Evolutionary conservation across 2,797 vertebrate genomes (phyloP), one percentile per base, ranked within the genome.

Genomic region (Astyanax mexicanus): DNA sequence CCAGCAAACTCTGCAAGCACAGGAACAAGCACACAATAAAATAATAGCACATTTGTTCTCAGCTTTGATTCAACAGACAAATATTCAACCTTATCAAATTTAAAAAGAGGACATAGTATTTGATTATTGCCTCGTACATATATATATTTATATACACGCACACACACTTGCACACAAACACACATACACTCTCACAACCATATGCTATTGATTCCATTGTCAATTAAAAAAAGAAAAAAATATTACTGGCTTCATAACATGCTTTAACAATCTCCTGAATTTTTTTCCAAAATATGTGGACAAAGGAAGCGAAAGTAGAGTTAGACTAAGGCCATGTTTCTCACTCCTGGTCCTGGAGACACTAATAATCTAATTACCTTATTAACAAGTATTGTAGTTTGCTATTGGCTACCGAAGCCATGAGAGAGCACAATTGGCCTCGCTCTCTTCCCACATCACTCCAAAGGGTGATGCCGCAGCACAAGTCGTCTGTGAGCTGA

Each of bases 101-200:
- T 29, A 19, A 55, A 19, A 21, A 55, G 6, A 61, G 37, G 6
- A 55, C 49, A 69, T 62, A 38, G 3, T n/a, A 57, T 19, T 21
- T 55, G 71, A 69, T 74, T 47, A 65, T 68, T 68, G 8, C 51
- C n/a, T 44, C n/a, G n/a, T n/a, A n/a, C n/a, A n/a, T n/a, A n/a
- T n/a, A n/a, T n/a, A n/a, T n/a, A n/a, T n/a, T n/a, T 38, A 47
- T 65, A 65, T 32, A 19, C 17, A 51, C 57, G 55, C 9, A 35
- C 25, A 54, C 12, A 64, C 17, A 60, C 12, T 23, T n/a, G n/a
- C n/a, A n/a, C n/a, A n/a, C n/a, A n/a, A n/a, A n/a, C n/a, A n/a
- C n/a, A n/a, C n/a, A n/a, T n/a, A n/a, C n/a, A n/a, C n/a, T n/a
- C n/a, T n/a, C 25, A 44, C 45, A 61, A 68, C 49, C 3, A 61